phyloP scores from a whole-genome alignment of 2,113 vertebrate genomes.

The Campylomormyrus tamandua region DNA sequence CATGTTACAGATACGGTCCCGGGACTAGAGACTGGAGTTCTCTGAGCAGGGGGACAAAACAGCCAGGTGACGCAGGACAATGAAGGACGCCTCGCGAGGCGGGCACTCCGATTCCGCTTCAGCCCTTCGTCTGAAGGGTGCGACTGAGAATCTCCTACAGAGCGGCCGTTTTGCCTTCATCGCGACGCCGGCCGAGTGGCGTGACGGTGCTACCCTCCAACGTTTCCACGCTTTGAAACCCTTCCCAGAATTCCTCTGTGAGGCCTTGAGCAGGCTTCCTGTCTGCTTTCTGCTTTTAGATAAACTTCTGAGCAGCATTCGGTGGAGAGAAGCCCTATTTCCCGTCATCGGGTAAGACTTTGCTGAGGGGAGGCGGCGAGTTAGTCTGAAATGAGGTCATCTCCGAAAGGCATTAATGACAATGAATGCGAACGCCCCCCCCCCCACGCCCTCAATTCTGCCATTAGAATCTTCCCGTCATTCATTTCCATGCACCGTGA shows the following conservation, averaged over 20 bases:
- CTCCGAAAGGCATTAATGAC: slow-evolving; percentile 5
- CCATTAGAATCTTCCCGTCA: neutral
- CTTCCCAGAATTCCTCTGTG: neutral
- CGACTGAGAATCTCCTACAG: neutral
- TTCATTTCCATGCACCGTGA: neutral
- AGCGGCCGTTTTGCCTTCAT: neutral
- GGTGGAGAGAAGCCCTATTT: neutral
- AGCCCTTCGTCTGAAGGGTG: neutral
- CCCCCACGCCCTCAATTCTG: neutral
- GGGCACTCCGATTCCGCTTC: neutral
- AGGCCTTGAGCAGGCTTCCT: neutral
- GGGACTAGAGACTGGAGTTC: neutral
- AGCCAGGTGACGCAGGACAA: neutral
- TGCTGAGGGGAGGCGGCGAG: neutral
- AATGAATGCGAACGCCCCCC: neutral
- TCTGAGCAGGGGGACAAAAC: neutral
- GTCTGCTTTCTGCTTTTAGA: neutral
- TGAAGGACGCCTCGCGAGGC: neutral
- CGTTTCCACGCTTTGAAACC: neutral
- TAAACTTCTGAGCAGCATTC: neutral
- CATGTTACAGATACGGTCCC: neutral
- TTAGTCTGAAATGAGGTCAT: slow-evolving; percentile 7
- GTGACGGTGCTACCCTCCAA: neutral
- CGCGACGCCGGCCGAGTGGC: neutral
- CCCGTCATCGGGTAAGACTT: neutral